Evolutionary conservation across 35 echinoderm and acorn worm genomes (phyloP).

Genomic region (Amphiura filiformis): DNA sequence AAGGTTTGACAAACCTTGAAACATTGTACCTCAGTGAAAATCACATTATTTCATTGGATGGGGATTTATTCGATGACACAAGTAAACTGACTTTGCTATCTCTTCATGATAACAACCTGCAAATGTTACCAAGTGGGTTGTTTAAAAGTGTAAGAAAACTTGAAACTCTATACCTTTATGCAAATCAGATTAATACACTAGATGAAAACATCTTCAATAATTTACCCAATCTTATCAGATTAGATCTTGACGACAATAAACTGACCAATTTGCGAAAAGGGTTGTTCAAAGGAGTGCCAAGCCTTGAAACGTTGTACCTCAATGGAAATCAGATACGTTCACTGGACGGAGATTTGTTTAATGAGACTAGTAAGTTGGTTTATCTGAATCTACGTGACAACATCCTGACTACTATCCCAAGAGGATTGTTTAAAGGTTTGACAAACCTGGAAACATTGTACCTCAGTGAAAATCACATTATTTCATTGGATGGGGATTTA

Average conservation of each 20-base stretch:
- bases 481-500: background rate
- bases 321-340: background rate
- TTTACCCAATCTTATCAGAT: background rate
- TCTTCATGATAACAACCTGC: no score
- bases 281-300: background rate
- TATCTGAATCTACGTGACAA: background rate
- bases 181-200: background rate
- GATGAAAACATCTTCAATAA: background rate
- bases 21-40: no score
- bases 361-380: background rate
- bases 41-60: no score
- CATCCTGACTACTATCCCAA: background rate
- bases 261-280: background rate
- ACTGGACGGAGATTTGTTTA: background rate
- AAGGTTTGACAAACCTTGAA: no score
- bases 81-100: no score
- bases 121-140: no score
- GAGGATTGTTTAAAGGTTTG: background rate
- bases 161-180: background rate
- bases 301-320: background rate
- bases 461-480: background rate
- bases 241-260: background rate
- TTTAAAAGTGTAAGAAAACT: background rate
- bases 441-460: background rate
- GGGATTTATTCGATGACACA: no score